phyloP scores from a whole-genome alignment of 2,888 invertebrate genomes.

The Amphipyra berbera region DNA sequence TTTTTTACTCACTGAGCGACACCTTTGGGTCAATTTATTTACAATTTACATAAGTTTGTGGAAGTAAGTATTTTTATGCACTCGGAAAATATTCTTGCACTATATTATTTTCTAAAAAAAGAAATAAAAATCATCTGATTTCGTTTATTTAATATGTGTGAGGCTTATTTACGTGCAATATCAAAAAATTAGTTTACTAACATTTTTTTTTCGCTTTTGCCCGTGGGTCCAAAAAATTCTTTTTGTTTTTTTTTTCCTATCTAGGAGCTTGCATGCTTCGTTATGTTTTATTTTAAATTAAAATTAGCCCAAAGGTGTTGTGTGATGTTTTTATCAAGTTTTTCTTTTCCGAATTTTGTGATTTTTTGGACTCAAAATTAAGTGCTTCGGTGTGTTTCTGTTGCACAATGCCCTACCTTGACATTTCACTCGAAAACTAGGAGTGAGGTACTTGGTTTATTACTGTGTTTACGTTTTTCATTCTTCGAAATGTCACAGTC shows the following conservation, averaged over 20 bases:
- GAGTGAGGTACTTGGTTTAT: slow-evolving; percentile 81
- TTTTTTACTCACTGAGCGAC: slow-evolving; percentile 68
- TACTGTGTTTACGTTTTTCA: slow-evolving; percentile 68
- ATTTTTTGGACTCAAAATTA: slow-evolving; percentile 86
- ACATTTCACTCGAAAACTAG: slow-evolving; percentile 84
- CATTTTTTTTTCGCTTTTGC: slow-evolving; percentile 71
- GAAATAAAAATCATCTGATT: slow-evolving; percentile 70
- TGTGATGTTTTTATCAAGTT: slow-evolving; percentile 65
- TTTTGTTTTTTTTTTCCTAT: slow-evolving; percentile 49
- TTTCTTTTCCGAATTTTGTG: slow-evolving; percentile 64
- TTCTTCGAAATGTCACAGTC: slow-evolving; percentile 68
- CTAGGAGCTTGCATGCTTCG: slow-evolving; percentile 71
- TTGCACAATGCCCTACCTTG: slow-evolving; percentile 87
- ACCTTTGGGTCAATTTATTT: slow-evolving; percentile 84
- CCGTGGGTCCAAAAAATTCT: slow-evolving; percentile 87
- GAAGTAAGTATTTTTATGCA: slow-evolving; percentile 75
- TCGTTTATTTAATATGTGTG: slow-evolving; percentile 78
- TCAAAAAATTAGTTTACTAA: slow-evolving; percentile 72
- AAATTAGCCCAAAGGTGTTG: slow-evolving; percentile 88
- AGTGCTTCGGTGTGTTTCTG: slow-evolving; percentile 82
- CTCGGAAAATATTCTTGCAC: slow-evolving; percentile 50
- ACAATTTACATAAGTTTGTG: slow-evolving; percentile 56
- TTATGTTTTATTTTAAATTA: slow-evolving; percentile 49
- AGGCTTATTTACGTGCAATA: slow-evolving; percentile 72
- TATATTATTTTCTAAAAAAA: slow-evolving; percentile 48